Evolutionary conservation across 2,888 invertebrate genomes (phyloP), one percentile per base, ranked within the genome.

Genomic region (Apotomis betuletana): DNA sequence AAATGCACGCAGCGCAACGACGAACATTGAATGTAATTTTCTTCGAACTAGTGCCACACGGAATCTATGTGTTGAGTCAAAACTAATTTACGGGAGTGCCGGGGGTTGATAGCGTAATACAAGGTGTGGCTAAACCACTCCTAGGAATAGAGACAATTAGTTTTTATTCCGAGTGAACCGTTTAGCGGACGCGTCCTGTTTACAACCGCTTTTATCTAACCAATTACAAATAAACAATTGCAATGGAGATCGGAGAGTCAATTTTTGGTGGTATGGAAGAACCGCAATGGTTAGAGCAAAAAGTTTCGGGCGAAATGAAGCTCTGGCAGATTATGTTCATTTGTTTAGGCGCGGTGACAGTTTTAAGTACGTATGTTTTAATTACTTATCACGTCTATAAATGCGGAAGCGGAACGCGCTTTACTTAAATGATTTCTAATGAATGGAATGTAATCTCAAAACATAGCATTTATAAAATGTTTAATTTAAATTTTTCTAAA

Each of bases 271-370:
- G 87, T 67, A 85, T 91, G 46, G 88, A 88, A 63, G 94, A 94
- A 78, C 94, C 95, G 63, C 94, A 96, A 78, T 96, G 97, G 97
- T 94, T 97, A 71, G 97, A 97, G 86, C 94, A 92, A 76, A 90
- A 94, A 70, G 94, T 96, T 44, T 87, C 96, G 57, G 95, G 95
- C 68, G 95, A 95, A 41, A 95, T 98, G 81, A 94, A 97, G 75
- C 94, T 96, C 67, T 98, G 98, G 98, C 97, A 98, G 85, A 93
- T 97, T 70, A 94, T 97, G 82, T 96, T 97, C 83, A 90, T 97
- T 74, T 95, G 95, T 81, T 90, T 96, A 71, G 95, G 95, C 62
- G 95, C 94, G 67, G 83, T 96, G 73, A 90, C 95, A 63, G 88
- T 95, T 73, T 81, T 96, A 74, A 94, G 96, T 96, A 91, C 90